These are phyloP conservation scores for Neodontobutis hainanensis DNA, from an alignment of 2,113 vertebrate genomes.

Conservation along the genomic window DNA sequence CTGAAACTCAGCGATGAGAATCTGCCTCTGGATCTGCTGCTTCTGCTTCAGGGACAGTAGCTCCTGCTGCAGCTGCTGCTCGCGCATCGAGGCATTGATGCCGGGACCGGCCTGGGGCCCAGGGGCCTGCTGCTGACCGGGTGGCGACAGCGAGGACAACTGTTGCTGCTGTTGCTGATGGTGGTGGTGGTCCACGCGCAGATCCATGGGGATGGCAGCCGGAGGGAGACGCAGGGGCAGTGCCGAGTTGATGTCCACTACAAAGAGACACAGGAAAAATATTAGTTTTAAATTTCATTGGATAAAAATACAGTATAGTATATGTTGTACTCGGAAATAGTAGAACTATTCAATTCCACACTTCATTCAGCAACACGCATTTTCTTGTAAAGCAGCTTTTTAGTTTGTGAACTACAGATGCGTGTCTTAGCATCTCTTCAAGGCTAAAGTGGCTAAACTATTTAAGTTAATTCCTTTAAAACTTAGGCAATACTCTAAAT, in stretches of 20 bases:
- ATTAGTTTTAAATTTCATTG: not conserved
- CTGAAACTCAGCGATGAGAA: slow-evolving; percentile 97
- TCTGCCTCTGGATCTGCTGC: slow-evolving; percentile 97
- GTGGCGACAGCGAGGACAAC: slow-evolving; percentile 80
- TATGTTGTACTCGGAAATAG: too few species aligned
- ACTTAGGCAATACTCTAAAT: too few species aligned
- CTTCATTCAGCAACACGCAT: too few species aligned
- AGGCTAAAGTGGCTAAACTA: too few species aligned
- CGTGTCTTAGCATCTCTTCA: too few species aligned
- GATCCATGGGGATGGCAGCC: slow-evolving; percentile 91
- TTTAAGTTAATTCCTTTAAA: too few species aligned
- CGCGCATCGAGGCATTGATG: slow-evolving; percentile 74
- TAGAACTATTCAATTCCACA: too few species aligned
- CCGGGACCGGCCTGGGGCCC: slow-evolving; percentile 38
- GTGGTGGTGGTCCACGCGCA: slow-evolving; percentile 85
- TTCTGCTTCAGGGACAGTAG: slow-evolving; percentile 95
- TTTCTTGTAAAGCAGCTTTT: too few species aligned
- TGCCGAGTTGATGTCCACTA: slow-evolving; percentile 92
- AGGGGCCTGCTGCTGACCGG: slow-evolving; percentile 48
- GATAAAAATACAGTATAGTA: too few species aligned
- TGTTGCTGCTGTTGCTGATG: slow-evolving; percentile 86
- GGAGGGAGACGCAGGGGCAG: slow-evolving; percentile 92
- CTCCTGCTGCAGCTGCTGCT: slow-evolving; percentile 98
- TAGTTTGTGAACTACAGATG: too few species aligned
- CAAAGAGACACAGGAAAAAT: slow-evolving; percentile 1